Base-by-base conservation (phyloP, 2,113 vertebrate species). In the Brachypteracias leptosomus region DNA sequence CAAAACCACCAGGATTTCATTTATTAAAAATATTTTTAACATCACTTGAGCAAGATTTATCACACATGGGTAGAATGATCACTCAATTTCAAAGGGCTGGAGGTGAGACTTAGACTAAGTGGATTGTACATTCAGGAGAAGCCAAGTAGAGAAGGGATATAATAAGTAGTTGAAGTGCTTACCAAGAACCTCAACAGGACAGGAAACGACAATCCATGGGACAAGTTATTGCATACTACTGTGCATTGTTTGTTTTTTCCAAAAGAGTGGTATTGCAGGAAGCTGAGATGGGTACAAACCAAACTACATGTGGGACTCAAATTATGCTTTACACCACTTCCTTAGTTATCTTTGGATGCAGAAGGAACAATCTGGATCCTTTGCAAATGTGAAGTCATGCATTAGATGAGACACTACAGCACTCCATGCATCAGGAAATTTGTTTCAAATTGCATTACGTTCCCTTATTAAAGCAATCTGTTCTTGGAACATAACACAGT, bases 401-500 rank as follows among this genome's bases (percentile, higher is more conserved):
- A n/a, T 74, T 42, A 83, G 82, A 66, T 47, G 44, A 92, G 59
- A 86, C 17, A 71, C 40, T 59, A 55, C 76, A 83, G 55, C 26
- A 58, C 40, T 36, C 63, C 44, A 16, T 13, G 21, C 25, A 90
- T 10, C 79, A 92, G 86, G 92, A 90, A 93, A 93, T 86, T 42
- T 57, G 49, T 66, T 93, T 52, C 72, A 90, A 93, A 96, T 95
- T 84, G 59, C 79, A 93, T 95, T 96, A 93, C 2, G 0, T 28
- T 84, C 57, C 73, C 51, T 65, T 63, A 52, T 46, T 47, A 89
- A 67, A 95, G 68, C 68, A 93, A 90, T 93, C 70, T 93, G 76
- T 8, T 89, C 72, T 6, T 86, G 80, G 61, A 96, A 74, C 65
- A 74, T n/a, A 80, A 90, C 38, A 63, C 26, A 82, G 11, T 35